Evolutionary conservation across 37 sponge, comb jelly and placozoan genomes (phyloP).

Genomic region (Chondrosia reniformis): DNA sequence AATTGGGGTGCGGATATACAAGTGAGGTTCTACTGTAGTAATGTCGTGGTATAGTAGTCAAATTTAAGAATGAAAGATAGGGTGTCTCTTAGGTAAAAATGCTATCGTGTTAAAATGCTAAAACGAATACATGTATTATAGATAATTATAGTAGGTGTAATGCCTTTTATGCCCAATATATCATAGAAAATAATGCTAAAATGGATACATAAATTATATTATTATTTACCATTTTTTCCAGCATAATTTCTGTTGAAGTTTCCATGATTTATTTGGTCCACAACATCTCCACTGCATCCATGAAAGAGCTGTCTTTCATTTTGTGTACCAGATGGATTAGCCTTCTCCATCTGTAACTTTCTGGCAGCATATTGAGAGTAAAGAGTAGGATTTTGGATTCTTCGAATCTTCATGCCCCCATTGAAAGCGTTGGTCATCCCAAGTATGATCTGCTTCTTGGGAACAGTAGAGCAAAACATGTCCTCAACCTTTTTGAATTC

Average conservation of each 20-base stretch:
- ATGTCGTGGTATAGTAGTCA: too few species aligned
- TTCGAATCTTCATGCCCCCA: not conserved
- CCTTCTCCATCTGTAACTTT: conserved; percentile 7
- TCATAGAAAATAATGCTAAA: too few species aligned
- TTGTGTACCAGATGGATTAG: not conserved
- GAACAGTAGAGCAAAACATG: not conserved
- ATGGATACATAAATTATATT: too few species aligned
- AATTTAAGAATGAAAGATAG: too few species aligned
- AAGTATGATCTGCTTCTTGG: not conserved
- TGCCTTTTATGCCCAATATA: too few species aligned
- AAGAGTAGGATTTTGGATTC: conserved; percentile 29
- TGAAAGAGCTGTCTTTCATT: conserved; percentile 28
- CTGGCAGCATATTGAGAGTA: conserved; percentile 15
- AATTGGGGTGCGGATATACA: too few species aligned
- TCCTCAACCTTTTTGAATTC: not conserved
- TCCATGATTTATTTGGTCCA: not conserved
- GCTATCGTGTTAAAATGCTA: too few species aligned
- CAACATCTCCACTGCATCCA: conserved; percentile 9
- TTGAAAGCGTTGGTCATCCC: not conserved
- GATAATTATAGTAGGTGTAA: too few species aligned
- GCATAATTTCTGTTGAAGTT: conserved; percentile 23
- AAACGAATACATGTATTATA: too few species aligned
- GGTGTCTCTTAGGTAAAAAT: too few species aligned
- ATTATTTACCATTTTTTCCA: too few species aligned
- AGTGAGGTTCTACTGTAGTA: too few species aligned